Percentiles rank a stretch among this genome's conserved stretches.
These are phyloP conservation scores for Epizoanthus ramosus DNA, from an alignment of 92 coral and sea anemone genomes.

Conservation along the genomic window DNA sequence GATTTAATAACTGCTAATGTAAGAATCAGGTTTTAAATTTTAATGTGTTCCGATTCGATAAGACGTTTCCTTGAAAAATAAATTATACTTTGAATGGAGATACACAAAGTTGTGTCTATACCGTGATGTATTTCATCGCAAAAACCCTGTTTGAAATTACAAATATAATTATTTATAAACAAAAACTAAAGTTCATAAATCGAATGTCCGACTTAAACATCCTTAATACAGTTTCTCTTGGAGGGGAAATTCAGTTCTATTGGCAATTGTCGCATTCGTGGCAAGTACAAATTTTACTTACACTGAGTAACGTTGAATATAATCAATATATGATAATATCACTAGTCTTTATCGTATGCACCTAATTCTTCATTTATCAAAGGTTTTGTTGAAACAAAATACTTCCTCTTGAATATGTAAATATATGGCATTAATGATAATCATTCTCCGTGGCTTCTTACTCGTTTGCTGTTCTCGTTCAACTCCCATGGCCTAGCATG, in stretches of 20 bases:
- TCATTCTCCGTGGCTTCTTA: background rate
- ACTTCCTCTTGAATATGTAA: conserved; percentile 32
- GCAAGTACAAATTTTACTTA: background rate
- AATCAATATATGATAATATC: background rate
- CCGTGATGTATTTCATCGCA: background rate
- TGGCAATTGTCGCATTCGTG: background rate
- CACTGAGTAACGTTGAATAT: background rate
- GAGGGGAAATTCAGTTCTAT: background rate
- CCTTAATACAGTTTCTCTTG: background rate
- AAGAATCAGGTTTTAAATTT: conserved; percentile 22
- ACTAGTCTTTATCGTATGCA: background rate
- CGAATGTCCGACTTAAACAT: background rate
- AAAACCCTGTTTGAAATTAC: background rate
- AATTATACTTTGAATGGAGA: background rate
- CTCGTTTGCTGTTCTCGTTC: background rate
- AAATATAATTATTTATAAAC: background rate
- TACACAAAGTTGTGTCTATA: background rate
- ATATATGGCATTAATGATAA: background rate
- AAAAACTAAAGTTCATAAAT: conserved; percentile 3
- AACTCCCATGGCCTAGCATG: background rate
- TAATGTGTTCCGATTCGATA: conserved; percentile 23
- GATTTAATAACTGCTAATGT: conserved; percentile 19
- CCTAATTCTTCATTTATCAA: background rate
- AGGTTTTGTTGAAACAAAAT: conserved; percentile 10
- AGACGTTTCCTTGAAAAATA: background rate